Evolutionary conservation across 2,888 invertebrate species (phyloP).

Genomic region (Eurytoma californica): DNA sequence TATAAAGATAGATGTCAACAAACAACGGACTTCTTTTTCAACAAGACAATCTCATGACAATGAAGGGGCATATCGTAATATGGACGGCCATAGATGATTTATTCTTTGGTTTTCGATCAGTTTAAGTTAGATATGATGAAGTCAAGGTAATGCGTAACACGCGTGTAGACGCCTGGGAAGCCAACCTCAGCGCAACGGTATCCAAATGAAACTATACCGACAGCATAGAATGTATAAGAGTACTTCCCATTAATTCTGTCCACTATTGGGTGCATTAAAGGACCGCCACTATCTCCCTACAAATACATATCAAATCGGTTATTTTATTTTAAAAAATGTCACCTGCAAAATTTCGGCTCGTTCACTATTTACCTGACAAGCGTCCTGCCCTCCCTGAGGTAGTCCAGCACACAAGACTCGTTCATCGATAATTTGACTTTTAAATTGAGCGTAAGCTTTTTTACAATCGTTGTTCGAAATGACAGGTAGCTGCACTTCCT

Average conservation of each 20-base stretch:
- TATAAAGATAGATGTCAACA: too few relatives aligned
- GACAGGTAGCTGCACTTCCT: constrained; percentile 84
- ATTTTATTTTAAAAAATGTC: too few relatives aligned
- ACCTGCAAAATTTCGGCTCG: too few relatives aligned
- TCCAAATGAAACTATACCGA: constrained; percentile 83
- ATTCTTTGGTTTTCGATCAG: not conserved
- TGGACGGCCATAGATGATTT: not conserved
- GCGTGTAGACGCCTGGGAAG: constrained; percentile 80
- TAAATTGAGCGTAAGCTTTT: constrained; percentile 77
- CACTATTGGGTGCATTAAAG: constrained; percentile 80
- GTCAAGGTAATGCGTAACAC: constrained; percentile 60
- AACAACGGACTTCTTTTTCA: too few relatives aligned
- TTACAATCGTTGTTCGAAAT: constrained; percentile 80
- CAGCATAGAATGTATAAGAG: constrained; percentile 73
- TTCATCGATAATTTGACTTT: constrained; percentile 77
- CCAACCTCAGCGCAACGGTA: constrained; percentile 79
- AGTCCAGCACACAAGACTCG: constrained; percentile 84
- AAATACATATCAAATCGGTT: constrained; percentile 46
- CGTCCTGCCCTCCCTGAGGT: constrained; percentile 81
- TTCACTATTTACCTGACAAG: constrained; percentile 79
- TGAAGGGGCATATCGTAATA: constrained; percentile 34
- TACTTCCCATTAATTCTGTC: too few relatives aligned
- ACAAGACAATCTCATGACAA: too few relatives aligned
- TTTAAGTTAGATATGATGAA: constrained; percentile 58
- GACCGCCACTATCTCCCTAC: constrained; percentile 88